Percentiles rank a stretch among this genome's conserved stretches.
Evolutionary conservation across 2,888 invertebrate species (phyloP).

Genomic region (Drosophila mimetica): DNA sequence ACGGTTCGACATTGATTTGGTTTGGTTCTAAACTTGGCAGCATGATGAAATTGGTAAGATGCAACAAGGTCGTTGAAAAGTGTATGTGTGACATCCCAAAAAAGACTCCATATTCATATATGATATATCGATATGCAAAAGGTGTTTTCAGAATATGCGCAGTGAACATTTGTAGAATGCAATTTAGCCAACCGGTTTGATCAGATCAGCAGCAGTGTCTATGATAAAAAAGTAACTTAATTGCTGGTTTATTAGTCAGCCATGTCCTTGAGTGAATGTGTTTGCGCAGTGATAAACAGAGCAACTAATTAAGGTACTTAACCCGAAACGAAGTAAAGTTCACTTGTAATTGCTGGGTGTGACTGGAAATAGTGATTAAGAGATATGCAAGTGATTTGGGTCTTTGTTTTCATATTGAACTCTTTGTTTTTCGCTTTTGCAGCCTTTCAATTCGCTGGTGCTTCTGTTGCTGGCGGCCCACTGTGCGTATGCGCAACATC

Average conservation of each 20-base stretch:
- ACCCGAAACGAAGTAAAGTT: constrained; percentile 8
- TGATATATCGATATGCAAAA: background rate
- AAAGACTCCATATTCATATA: background rate
- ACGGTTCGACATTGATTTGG: constrained; percentile 47
- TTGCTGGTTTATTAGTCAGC: constrained; percentile 35
- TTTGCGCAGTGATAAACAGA: constrained; percentile 13
- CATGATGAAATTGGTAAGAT: constrained; percentile 65
- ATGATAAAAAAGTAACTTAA: constrained; percentile 52
- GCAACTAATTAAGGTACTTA: constrained; percentile 20
- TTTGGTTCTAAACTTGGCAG: constrained; percentile 21
- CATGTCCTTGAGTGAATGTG: constrained; percentile 32
- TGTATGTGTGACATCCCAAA: background rate
- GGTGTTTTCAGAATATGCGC: constrained; percentile 32
- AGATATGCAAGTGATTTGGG: constrained; percentile 2
- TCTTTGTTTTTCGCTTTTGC: constrained; percentile 9
- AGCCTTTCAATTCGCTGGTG: constrained; percentile 32
- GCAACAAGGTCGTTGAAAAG: constrained; percentile 13
- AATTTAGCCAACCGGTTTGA: constrained; percentile 46
- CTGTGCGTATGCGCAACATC: constrained; percentile 77
- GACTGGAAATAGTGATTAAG: constrained; percentile 3
- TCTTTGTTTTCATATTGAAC: background rate
- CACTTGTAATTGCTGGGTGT: constrained; percentile 25
- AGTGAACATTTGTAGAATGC: constrained; percentile 43
- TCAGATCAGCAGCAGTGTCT: constrained; percentile 44
- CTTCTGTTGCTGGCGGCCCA: constrained; percentile 56